A percentile compares a stretch with the other conserved stretches of the same genome.
These are phyloP conservation scores for Pollimyrus isidori DNA, from an alignment of 2,113 vertebrate genomes.

Conservation along the genomic window DNA sequence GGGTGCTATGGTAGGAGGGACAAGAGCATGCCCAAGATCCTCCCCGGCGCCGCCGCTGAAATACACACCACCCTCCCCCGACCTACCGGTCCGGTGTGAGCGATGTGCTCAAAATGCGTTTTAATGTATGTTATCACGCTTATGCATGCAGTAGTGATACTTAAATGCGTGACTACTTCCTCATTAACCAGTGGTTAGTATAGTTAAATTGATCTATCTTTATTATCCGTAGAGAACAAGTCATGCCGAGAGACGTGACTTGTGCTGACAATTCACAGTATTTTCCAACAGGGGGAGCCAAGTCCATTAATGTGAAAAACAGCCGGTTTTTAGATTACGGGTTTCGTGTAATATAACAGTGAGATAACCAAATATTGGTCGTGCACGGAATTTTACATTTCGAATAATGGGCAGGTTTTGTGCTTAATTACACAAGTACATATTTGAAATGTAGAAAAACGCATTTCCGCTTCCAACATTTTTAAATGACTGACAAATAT, in stretches of 20 bases:
- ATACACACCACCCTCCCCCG: neutral
- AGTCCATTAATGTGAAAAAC: neutral
- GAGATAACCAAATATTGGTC: neutral
- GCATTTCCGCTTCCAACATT: neutral
- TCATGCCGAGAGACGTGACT: neutral
- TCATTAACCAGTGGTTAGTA: neutral
- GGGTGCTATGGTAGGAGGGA: neutral
- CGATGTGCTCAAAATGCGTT: neutral
- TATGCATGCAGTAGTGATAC: neutral
- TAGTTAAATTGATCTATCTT: neutral
- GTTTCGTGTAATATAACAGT: neutral
- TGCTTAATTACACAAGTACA: neutral
- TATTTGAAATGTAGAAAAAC: neutral
- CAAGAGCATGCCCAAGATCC: neutral
- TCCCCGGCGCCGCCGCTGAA: neutral
- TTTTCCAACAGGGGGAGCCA: slow-evolving; percentile 4
- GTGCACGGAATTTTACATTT: neutral
- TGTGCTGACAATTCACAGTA: neutral
- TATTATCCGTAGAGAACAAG: neutral
- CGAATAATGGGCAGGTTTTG: neutral
- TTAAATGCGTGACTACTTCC: neutral
- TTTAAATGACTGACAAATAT: neutral
- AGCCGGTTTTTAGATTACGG: neutral
- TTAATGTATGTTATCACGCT: neutral
- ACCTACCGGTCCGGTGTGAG: neutral